Base-by-base conservation (phyloP, 2,113 vertebrate genomes). In the Sorex araneus region DNA sequence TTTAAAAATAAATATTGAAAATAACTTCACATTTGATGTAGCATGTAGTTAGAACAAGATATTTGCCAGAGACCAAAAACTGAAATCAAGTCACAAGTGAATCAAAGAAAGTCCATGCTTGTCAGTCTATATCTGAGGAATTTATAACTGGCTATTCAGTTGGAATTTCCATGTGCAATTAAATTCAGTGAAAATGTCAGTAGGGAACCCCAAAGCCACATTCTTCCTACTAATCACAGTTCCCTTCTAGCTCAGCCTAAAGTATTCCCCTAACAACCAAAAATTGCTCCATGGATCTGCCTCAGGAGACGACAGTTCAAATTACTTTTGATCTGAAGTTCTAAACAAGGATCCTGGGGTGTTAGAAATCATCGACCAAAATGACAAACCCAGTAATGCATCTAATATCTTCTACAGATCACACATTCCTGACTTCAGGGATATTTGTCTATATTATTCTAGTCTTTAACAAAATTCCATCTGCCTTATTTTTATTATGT, bases 51-150 rank as follows among this genome's bases (percentile, higher is more conserved):
- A 36, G 36, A 64, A 21, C 10, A 50, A 70, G 10, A 32, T n/a
- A 64, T 76, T 23, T 21, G 64, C 1, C 30, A 91, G 32, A 87
- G 15, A 77, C 23, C 78, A 43, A 87, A 60, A 21, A 60, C 40
- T 60, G 57, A 60, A 60, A 60, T 60, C 21, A 88, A 70, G 45
- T 92, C 23, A 69, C 81, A 82, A 64, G 2, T 70, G 21, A 92
- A 30, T 77, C 34, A 21, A 36, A n/a, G 16, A 82, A 76, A 64
- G 43, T 71, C 40, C 7, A 36, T n/a, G 23, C 21, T 67, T 32
- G 75, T 86, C 15, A 45, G 57, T 74, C n/a, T 54, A 0, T 78
- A 18, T 71, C 71, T 45, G 11, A 32, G 40, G 23, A 63, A 54
- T 76, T 7, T 30, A 40, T 69, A 85, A 57, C 19, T 84, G 27